Evolutionary conservation across 2,888 invertebrate species (phyloP).

Genomic region (Agrotis ipsilon): DNA sequence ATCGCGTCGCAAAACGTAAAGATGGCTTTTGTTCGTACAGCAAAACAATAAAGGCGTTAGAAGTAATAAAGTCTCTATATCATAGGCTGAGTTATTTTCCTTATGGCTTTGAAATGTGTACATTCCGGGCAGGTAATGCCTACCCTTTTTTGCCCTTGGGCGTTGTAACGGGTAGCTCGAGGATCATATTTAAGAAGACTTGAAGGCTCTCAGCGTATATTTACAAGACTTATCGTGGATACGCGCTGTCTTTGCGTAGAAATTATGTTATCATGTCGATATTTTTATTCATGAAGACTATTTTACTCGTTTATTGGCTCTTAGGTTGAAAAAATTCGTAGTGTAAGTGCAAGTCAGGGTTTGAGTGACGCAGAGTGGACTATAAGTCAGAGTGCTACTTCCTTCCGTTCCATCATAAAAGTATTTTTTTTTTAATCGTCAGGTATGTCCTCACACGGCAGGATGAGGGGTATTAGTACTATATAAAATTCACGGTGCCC

Average conservation of each 20-base stretch:
- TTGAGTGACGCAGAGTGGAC: too few relatives aligned
- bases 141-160: constrained; percentile 46
- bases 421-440: too few relatives aligned
- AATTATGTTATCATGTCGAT: not conserved
- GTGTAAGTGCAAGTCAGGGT: too few relatives aligned
- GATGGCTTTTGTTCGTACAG: not conserved
- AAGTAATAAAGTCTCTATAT: constrained; percentile 4
- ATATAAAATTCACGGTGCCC: too few relatives aligned
- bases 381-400: too few relatives aligned
- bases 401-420: too few relatives aligned
- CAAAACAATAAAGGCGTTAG: not conserved
- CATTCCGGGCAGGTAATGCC: constrained; percentile 20
- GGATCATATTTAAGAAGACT: constrained; percentile 35
- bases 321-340: not conserved
- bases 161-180: constrained; percentile 5
- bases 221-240: constrained; percentile 6
- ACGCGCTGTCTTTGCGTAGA: not conserved
- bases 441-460: too few relatives aligned
- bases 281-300: constrained; percentile 1
- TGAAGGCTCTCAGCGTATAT: not conserved
- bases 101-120: constrained; percentile 17
- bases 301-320: not conserved
- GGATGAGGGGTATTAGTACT: too few relatives aligned
- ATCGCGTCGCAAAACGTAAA: not conserved
- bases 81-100: constrained; percentile 30